These are phyloP conservation scores for Xenentodon cancila DNA, from an alignment of 2,797 vertebrate species.

Conservation along the genomic window DNA sequence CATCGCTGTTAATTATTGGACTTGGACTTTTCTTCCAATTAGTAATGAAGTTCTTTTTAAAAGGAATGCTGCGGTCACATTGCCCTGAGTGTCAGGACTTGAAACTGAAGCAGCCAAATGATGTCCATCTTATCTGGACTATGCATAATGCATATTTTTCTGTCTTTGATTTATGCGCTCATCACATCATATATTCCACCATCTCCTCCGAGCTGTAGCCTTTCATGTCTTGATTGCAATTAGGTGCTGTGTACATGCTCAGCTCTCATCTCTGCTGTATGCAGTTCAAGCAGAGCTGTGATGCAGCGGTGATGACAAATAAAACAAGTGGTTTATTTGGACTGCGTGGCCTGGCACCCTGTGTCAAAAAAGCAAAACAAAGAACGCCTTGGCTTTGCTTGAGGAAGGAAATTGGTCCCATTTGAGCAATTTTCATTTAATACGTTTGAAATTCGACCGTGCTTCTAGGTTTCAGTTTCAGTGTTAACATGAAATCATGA, in stretches of 20 bases:
- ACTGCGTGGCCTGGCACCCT: neutral
- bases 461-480: slow-evolving; percentile 31
- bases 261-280: slow-evolving; percentile 47
- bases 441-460: slow-evolving; percentile 7
- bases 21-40: slow-evolving; percentile 60
- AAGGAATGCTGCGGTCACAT: slow-evolving; percentile 69
- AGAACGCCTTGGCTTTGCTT: neutral
- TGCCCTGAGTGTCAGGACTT: slow-evolving; percentile 67
- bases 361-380: slow-evolving; percentile 23
- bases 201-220: slow-evolving; percentile 43
- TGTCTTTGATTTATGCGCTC: slow-evolving; percentile 65
- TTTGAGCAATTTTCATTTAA: slow-evolving; percentile 13
- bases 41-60: slow-evolving; percentile 65
- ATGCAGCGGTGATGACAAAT: too few species aligned
- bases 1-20: slow-evolving; percentile 66
- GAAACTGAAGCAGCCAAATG: slow-evolving; percentile 71
- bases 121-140: slow-evolving; percentile 66
- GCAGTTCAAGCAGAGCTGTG: slow-evolving; percentile 14
- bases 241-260: slow-evolving; percentile 47
- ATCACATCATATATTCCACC: slow-evolving; percentile 62
- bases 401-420: slow-evolving; percentile 26
- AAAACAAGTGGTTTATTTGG: slow-evolving; percentile 15
- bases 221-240: slow-evolving; percentile 72
- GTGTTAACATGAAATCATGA: slow-evolving; percentile 2
- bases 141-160: slow-evolving; percentile 67